These are phyloP conservation scores for Lophochroa leadbeateri DNA, from an alignment of 2,113 vertebrate species.

Conservation along the genomic window DNA sequence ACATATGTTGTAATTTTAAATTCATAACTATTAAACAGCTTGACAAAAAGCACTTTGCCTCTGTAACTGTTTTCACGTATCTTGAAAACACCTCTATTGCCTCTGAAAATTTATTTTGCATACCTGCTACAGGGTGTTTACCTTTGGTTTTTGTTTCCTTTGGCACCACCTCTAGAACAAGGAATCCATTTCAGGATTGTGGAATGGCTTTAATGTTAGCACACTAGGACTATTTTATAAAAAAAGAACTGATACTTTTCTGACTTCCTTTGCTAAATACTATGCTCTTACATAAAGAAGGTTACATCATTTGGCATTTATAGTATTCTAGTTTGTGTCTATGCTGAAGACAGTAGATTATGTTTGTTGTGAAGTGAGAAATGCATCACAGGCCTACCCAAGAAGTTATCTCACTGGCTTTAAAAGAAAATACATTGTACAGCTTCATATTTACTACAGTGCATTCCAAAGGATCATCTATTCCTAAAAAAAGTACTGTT, in stretches of 20 bases:
- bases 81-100: background rate
- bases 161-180: background rate
- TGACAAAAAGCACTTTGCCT: conserved; percentile 6
- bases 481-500: background rate
- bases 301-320: background rate
- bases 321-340: background rate
- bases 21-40: background rate
- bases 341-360: background rate
- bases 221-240: background rate
- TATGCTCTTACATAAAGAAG: background rate
- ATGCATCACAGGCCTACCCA: background rate
- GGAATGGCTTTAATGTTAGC: background rate
- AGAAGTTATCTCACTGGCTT: background rate
- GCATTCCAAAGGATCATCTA: background rate
- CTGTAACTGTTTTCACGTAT: background rate
- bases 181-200: background rate
- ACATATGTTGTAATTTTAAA: conserved; percentile 29
- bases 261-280: background rate
- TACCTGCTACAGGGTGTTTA: background rate
- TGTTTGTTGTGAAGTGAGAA: background rate
- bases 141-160: conserved; percentile 12
- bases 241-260: background rate
- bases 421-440: background rate
- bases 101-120: background rate
- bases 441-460: background rate